A percentile compares a stretch with the other conserved stretches of the same genome.
Evolutionary conservation across 2,888 invertebrate genomes (phyloP).

Genomic region (Tiliacea citrago): DNA sequence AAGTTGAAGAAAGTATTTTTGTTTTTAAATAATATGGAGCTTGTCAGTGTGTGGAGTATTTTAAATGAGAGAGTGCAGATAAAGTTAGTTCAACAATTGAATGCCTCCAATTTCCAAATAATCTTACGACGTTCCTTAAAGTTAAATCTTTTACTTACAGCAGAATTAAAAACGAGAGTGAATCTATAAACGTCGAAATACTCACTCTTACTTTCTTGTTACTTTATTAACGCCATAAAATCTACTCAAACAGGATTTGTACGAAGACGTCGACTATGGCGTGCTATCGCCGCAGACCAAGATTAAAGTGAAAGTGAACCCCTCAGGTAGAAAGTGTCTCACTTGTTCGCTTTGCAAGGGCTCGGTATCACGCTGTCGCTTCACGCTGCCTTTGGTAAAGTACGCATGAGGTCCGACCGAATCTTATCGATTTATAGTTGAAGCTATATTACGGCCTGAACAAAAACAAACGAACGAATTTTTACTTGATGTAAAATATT

Average conservation of each 20-base stretch:
- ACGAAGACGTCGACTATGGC: conserved; percentile 97
- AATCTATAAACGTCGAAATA: conserved; percentile 13
- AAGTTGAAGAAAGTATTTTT: not conserved
- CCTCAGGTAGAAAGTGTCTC: conserved; percentile 93
- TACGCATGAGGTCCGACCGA: conserved; percentile 40
- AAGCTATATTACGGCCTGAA: not conserved
- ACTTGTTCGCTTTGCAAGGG: conserved; percentile 67
- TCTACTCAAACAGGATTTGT: conserved; percentile 92
- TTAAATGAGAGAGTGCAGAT: not conserved
- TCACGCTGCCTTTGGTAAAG: conserved; percentile 34
- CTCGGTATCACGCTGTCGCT: conserved; percentile 58
- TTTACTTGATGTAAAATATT: not conserved
- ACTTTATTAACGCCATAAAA: conserved; percentile 42
- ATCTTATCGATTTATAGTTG: not conserved
- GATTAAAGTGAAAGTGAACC: conserved; percentile 98
- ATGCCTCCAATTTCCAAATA: not conserved
- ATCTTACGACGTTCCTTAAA: not conserved
- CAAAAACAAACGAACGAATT: not conserved
- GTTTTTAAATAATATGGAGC: too few species aligned
- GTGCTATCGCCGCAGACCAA: conserved; percentile 96
- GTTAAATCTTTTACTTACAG: not conserved
- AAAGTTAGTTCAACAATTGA: not conserved
- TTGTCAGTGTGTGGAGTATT: too few species aligned
- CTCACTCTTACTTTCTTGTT: conserved; percentile 29
- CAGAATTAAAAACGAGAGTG: conserved; percentile 12